Base-by-base conservation (phyloP, 1,140 invertebrate genomes). In the Sarcophaga peregrina region DNA sequence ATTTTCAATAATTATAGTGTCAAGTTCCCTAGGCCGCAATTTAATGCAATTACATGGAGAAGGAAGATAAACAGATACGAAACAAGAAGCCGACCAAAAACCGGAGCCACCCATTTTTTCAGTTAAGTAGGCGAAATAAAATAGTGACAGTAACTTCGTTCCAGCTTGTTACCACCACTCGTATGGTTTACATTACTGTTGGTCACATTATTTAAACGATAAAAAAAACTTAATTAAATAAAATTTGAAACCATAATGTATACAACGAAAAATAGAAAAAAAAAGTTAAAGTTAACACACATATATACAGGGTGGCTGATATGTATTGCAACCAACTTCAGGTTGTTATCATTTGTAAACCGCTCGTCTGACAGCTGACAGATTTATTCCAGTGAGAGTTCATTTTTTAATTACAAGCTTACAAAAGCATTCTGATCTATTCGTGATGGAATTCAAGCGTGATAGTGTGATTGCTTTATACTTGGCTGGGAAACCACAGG, bases 171-270 rank as follows among this genome's bases (percentile, higher is more conserved):
- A 37, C 25, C 1, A 37, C 25, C 25, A 37, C 25, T 2, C 25
- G 25, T 37, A 37, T 37, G 25, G 25, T 37, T 37, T 37, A 15
- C 8, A n/a, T 62, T 62, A 13, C n/a, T 17, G 15, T 62, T 62
- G 58, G 3, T n/a, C 17, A 62, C 13, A 17, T 62, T n/a, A 62
- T 62, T 68, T 25, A 68, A 68, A 68, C 62, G 62, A 68, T 68
- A 68, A 68, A 68, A 68, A 68, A 58, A 68, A 68, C 62, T 68
- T 68, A 68, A 68, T 68, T 68, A 68, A 68, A 68, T 68, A 68
- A 68, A 20, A 68, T 20, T 20, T 20, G 20, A 68, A 25, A 68
- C n/a, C 25, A 2, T 37, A 37, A n/a, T n/a, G n/a, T n/a, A n/a
- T n/a, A n/a, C n/a, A n/a, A n/a, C n/a, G n/a, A n/a, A n/a, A 20